Conservation (phyloP, 2,113 vertebrate genomes). For the Pituophis catenifer region DNA sequence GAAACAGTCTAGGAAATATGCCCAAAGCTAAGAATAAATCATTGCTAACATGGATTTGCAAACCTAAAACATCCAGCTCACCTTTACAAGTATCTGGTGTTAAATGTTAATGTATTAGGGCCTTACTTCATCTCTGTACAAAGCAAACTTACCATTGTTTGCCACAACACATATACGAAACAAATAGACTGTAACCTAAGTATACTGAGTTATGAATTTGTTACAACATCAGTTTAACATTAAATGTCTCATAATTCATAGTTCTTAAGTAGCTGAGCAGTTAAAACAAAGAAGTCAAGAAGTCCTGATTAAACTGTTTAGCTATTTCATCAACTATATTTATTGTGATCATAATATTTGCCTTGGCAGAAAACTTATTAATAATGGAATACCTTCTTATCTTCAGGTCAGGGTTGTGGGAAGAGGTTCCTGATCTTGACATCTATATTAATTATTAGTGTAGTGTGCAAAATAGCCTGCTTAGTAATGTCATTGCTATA, state of each 20-base stretch:
- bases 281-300: neutral
- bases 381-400: slow-evolving; percentile 13
- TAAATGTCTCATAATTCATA: neutral
- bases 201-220: neutral
- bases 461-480: slow-evolving; percentile 37
- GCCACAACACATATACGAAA: neutral
- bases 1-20: slow-evolving; percentile 46
- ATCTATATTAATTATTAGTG: slow-evolving; percentile 46
- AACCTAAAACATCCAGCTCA: slow-evolving; percentile 38
- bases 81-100: slow-evolving; percentile 28
- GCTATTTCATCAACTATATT: slow-evolving; percentile 40
- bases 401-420: slow-evolving; percentile 29
- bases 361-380: slow-evolving; percentile 46
- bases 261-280: slow-evolving; percentile 28
- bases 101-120: slow-evolving; percentile 31
- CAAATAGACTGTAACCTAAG: neutral
- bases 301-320: slow-evolving; percentile 8
- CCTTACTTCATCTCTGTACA: slow-evolving; percentile 12
- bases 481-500: slow-evolving; percentile 8
- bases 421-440: slow-evolving; percentile 34
- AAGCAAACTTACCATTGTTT: neutral
- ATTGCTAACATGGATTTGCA: slow-evolving; percentile 29
- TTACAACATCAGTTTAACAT: neutral
- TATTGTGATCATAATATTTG: slow-evolving; percentile 27
- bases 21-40: slow-evolving; percentile 54